Percentiles rank a stretch among this genome's conserved stretches.
Conservation (phyloP, 2,888 invertebrate genomes). For the Philonicus albiceps region DNA sequence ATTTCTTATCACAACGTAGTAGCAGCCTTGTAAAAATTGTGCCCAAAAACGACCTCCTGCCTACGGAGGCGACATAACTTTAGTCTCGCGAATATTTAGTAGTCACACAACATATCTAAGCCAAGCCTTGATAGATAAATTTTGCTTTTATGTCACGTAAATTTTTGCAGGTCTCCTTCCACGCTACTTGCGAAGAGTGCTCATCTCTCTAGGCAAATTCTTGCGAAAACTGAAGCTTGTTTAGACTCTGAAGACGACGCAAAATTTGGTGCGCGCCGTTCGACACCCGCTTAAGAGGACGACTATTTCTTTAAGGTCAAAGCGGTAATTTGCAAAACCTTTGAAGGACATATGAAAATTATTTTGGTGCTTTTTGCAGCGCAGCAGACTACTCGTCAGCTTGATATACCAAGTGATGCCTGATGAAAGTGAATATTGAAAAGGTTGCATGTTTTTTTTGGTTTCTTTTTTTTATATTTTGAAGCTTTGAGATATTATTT, state of each 20-base stretch:
- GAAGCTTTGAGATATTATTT: neutral
- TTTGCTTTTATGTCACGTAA: slow-evolving; percentile 40
- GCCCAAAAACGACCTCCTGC: neutral
- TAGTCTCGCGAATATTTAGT: slow-evolving; percentile 7
- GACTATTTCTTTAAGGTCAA: slow-evolving; percentile 27
- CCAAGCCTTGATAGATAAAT: slow-evolving; percentile 38
- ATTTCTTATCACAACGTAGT: neutral
- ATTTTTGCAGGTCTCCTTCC: slow-evolving; percentile 3
- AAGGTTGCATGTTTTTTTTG: slow-evolving; percentile 4
- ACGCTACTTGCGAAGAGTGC: neutral
- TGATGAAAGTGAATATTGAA: slow-evolving; percentile 18
- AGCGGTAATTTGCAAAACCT: slow-evolving; percentile 26
- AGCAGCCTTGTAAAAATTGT: neutral
- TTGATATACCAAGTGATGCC: neutral
- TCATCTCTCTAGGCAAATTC: neutral
- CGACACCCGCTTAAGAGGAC: neutral
- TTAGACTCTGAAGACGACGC: neutral
- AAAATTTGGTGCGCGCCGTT: neutral
- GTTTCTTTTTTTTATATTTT: neutral
- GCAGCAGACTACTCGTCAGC: neutral
- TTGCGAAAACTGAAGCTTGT: neutral
- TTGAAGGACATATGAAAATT: slow-evolving; percentile 30
- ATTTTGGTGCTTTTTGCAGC: neutral
- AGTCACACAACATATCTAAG: slow-evolving; percentile 25
- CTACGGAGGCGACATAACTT: neutral